Base-by-base conservation (phyloP, 2,113 vertebrate genomes). In the Bubo bubo region DNA sequence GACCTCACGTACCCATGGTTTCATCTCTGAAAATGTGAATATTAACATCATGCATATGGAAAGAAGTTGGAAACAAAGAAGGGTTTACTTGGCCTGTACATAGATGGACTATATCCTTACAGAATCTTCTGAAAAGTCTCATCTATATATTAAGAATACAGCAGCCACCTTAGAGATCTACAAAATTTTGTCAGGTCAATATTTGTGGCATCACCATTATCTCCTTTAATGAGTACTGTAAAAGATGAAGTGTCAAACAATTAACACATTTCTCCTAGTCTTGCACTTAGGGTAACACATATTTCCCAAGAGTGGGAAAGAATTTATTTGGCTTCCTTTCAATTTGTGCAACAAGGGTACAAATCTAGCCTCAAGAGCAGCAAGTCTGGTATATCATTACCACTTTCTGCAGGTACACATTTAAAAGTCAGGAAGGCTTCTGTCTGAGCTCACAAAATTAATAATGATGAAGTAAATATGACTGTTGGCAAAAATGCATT, bases 261-360 rank as follows among this genome's bases (percentile, higher is more conserved):
- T 96, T 97, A 97, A 96, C 97, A 97, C 96, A 20, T 97, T 97
- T 88, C 89, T 89, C 28, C 75, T 68, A 59, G 93, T 94, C 80
- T 95, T 96, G 87, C 91, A 86, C 93, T 81, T 90, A 19, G 37
- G 62, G 79, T 94, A 91, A 79, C 93, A 96, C 93, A 73, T 94
- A 94, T 82, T 95, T 88, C 95, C 93, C 94, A 70, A 14, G 93
- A 92, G 86, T 50, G 67, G 66, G 34, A 79, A 89, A 72, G 81
- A 76, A 70, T 79, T 95, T 93, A 88, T 90, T 94, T 96, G 96
- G 93, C 93, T 95, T 83, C 2, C 89, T 95, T 95, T 91, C 86
- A 96, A 34, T 83, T 79, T 85, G 80, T 56, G 86, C 68, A 75
- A 26, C 6, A 49, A 86, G 50, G 87, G 84, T 93, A 95, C 89